Conservation (phyloP, 2,797 vertebrate genomes). For the Falco novaeseelandiae region DNA sequence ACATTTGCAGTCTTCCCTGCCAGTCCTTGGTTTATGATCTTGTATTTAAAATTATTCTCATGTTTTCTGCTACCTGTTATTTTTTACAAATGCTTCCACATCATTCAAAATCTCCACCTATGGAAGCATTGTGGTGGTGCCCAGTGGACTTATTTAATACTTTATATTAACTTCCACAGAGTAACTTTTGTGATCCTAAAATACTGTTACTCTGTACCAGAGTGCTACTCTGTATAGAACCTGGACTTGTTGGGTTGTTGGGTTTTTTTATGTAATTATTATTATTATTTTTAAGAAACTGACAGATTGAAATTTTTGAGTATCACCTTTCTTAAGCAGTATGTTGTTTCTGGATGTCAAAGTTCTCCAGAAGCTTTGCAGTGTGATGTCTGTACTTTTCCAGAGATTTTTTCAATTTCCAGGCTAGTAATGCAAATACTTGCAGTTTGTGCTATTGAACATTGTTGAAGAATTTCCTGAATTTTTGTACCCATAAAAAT, state of each 20-base stretch:
- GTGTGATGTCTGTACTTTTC: not conserved
- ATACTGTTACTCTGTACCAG: not conserved
- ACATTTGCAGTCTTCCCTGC: not conserved
- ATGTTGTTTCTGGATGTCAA: not conserved
- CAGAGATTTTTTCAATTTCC: not conserved
- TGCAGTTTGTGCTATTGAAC: not conserved
- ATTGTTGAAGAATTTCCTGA: not conserved
- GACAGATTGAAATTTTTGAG: not conserved
- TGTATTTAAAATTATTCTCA: not conserved
- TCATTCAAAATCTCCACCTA: not conserved
- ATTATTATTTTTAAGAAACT: not conserved
- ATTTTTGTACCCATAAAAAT: not conserved
- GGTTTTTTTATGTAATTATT: not conserved
- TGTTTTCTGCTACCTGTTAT: not conserved
- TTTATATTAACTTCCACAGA: not conserved
- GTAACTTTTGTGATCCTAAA: not conserved
- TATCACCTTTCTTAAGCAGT: not conserved
- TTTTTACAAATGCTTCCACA: not conserved
- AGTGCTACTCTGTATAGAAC: not conserved
- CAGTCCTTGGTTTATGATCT: not conserved
- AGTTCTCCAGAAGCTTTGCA: not conserved
- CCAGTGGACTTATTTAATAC: not conserved
- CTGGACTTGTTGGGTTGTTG: not conserved
- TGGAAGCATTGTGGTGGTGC: not conserved
- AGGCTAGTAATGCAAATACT: not conserved